Evolutionary conservation across 2,888 invertebrate species (phyloP).

Genomic region (Rotaria sp.): DNA sequence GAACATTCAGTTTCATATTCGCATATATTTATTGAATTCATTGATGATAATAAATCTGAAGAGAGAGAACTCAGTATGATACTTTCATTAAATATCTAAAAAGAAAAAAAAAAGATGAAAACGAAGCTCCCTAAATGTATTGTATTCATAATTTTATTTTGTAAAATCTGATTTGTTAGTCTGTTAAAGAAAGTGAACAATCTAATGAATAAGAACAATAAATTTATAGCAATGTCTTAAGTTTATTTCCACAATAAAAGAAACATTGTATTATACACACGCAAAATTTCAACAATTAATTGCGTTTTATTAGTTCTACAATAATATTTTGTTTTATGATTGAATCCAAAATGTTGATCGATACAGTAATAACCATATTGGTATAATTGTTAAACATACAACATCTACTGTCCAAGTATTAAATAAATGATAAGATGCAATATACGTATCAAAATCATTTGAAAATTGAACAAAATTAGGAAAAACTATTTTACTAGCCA

Average conservation of each 20-base stretch:
- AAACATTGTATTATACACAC: neutral
- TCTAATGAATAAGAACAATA: too few relatives aligned
- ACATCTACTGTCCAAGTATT: constrained; percentile 5
- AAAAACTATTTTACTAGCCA: neutral
- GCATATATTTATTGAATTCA: neutral
- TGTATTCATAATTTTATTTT: too few relatives aligned
- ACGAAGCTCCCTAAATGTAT: too few relatives aligned
- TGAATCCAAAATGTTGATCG: neutral
- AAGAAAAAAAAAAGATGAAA: neutral
- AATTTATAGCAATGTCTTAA: neutral
- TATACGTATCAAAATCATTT: neutral
- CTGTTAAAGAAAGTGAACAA: too few relatives aligned
- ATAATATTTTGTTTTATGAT: neutral
- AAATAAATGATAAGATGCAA: neutral
- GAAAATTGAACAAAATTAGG: neutral
- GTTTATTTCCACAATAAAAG: neutral
- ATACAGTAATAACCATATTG: constrained; percentile 2
- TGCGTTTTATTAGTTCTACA: neutral
- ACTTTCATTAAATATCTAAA: neutral
- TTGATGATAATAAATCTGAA: neutral
- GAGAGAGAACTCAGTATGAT: neutral
- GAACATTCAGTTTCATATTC: neutral
- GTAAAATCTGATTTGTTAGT: too few relatives aligned
- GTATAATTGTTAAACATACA: neutral
- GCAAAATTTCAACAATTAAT: neutral